These are phyloP conservation scores for Cichladusa arquata DNA, from an alignment of 2,113 vertebrate species.

Conservation along the genomic window DNA sequence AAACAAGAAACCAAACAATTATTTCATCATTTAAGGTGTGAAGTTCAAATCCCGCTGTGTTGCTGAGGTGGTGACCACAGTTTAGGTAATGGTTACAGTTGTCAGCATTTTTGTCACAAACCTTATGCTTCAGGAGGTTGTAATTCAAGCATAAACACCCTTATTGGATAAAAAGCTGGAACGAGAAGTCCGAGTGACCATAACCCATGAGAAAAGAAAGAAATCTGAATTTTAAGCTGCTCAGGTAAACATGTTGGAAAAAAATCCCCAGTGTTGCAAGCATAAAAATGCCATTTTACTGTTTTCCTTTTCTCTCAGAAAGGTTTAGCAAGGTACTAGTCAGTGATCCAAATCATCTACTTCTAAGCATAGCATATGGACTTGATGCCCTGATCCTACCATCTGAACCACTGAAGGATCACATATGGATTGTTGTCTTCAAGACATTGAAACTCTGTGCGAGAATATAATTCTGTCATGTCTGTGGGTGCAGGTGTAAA, in stretches of 20 bases:
- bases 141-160: neutral
- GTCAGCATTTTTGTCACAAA: slow-evolving; percentile 9
- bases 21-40: neutral
- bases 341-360: neutral
- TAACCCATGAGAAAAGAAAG: neutral
- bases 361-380: neutral
- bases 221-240: neutral
- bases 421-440: neutral
- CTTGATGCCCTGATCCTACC: neutral
- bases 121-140: neutral
- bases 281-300: neutral
- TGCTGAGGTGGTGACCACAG: neutral
- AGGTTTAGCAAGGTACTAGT: neutral
- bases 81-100: neutral
- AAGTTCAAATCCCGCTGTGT: neutral
- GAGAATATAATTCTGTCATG: neutral
- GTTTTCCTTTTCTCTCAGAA: neutral
- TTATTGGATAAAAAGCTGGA: neutral
- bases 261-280: neutral
- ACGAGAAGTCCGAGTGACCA: neutral
- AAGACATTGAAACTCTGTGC: neutral
- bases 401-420: neutral
- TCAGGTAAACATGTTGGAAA: neutral
- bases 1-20: neutral
- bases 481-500: neutral